Conservation (phyloP, 1,140 invertebrate genomes). For the Neodiprion virginianus region DNA sequence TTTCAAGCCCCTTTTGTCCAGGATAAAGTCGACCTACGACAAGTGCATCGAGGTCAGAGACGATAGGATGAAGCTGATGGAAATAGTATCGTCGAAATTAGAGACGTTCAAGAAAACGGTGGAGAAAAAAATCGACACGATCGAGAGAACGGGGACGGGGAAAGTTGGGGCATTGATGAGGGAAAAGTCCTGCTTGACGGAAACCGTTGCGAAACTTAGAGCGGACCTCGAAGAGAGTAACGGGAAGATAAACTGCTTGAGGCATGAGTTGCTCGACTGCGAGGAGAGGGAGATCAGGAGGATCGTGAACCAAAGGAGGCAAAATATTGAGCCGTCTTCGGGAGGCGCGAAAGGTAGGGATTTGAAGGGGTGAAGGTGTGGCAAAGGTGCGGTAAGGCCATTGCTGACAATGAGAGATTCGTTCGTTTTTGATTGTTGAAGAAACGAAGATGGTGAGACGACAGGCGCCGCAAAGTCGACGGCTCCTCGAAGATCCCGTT, state of each 20-base stretch:
- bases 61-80: slow-evolving; percentile 11
- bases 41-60: slow-evolving; percentile 49
- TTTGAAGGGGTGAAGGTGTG: slow-evolving; percentile 26
- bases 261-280: background rate
- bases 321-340: slow-evolving; percentile 26
- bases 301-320: slow-evolving; percentile 38
- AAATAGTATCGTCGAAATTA: slow-evolving; percentile 12
- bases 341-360: slow-evolving; percentile 49
- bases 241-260: slow-evolving; percentile 35
- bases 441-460: slow-evolving; percentile 46
- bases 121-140: slow-evolving; percentile 21
- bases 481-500: slow-evolving; percentile 48
- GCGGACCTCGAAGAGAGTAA: slow-evolving; percentile 49
- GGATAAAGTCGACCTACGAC: slow-evolving; percentile 57
- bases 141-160: slow-evolving; percentile 4
- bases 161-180: slow-evolving; percentile 10
- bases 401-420: slow-evolving; percentile 52
- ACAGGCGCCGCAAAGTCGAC: slow-evolving; percentile 12
- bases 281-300: background rate
- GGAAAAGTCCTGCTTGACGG: slow-evolving; percentile 1
- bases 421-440: slow-evolving; percentile 49
- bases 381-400: slow-evolving; percentile 40
- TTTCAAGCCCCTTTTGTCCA: slow-evolving; percentile 46
- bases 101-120: slow-evolving; percentile 26
- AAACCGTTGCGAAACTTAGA: slow-evolving; percentile 50